Base-by-base conservation (phyloP, 1,140 invertebrate species). In the Ptiloglossa arizonensis region DNA sequence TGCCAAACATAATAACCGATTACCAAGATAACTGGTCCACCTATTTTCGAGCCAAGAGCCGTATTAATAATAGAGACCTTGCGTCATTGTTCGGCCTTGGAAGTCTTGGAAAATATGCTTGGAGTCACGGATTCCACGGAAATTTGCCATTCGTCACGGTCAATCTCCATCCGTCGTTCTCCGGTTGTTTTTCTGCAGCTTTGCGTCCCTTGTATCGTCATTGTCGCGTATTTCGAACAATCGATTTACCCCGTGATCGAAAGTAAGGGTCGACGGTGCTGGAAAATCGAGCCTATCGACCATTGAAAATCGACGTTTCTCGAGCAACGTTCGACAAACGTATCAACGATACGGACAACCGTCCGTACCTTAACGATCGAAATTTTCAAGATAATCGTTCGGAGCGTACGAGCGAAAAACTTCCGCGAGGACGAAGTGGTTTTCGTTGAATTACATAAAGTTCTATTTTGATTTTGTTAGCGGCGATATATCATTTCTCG, bases 1-100 rank as follows among this genome's bases (percentile, higher is more conserved):
- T 88, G 89, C 88, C 89, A 91, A 90, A 89, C 88, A 88, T 91
- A 91, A 92, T 92, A 92, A 92, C 89, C 87, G 89, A 91, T 91
- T 90, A 90, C 89, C 73, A 87, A 91, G 90, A 91, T 91, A 91
- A 91, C 88, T 87, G 85, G 83, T 86, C 83, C 86, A 83, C 86
- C 88, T 90, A 89, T 91, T 91, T 90, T 88, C 88, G 87, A 92
- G 91, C 91, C 87, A 89, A 91, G 88, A 90, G 83, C 66, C 81
- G 85, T 87, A 91, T 92, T 91, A 92, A 92, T 91, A 92, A 92
- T 92, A 91, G 90, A 87, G 82, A 24, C 48, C 78, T 90, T 92
- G 82, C 90, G 90, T 90, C 87, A 92, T 68, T 82, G 74, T 82
- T 83, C 86, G 85, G 82, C 86, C 88, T 84, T 85, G 85, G 80